Evolutionary conservation across 1,140 invertebrate species (phyloP), one percentile per base, ranked within the genome.

Genomic region (Araneus ventricosus): DNA sequence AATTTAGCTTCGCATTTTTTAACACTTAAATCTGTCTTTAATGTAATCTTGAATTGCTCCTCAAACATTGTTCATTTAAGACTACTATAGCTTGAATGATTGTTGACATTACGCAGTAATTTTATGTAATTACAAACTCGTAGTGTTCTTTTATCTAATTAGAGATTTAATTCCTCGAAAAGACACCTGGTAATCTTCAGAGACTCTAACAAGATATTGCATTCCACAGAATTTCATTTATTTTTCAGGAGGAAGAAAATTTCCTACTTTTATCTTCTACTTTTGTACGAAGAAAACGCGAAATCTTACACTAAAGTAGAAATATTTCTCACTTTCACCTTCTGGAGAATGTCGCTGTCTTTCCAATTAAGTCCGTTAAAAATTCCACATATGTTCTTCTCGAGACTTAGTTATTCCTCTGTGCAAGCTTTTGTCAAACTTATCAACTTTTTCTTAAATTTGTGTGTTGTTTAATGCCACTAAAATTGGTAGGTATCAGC

Each of bases 331-430:
- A 4, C 10, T 75, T 75, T 30, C 30, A 30, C 20, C 10, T 17
- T 75, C 67, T 75, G 67, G 27, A 75, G 34, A 75, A 75, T 75
- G 67, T 75, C 30, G 10, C 67, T 30, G 67, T 10, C 67, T 70
- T 10, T 30, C 27, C 30, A 75, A 75, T 75, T 75, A 75, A 4
- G 67, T 1, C 10, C 8, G 61, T 63, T 63, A 27, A 63, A 63
- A 63, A 24, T 27, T 7, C 61, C 24, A 45, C 7, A 7, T 8
- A 6, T 45, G 5, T 45, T 45, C 41, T 45, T 45, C 41, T 8
- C 41, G 4, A 45, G 41, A 45, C 10, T 8, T 8, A 45, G 41
- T 45, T 45, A 45, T 45, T 45, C 41, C 41, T 8, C 10, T 8
- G 41, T 45, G 41, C n/a, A n/a, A n/a, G n/a, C n/a, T n/a, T n/a